These are phyloP conservation scores for Bucorvus abyssinicus DNA, from an alignment of 2,797 vertebrate genomes.

Conservation along the genomic window DNA sequence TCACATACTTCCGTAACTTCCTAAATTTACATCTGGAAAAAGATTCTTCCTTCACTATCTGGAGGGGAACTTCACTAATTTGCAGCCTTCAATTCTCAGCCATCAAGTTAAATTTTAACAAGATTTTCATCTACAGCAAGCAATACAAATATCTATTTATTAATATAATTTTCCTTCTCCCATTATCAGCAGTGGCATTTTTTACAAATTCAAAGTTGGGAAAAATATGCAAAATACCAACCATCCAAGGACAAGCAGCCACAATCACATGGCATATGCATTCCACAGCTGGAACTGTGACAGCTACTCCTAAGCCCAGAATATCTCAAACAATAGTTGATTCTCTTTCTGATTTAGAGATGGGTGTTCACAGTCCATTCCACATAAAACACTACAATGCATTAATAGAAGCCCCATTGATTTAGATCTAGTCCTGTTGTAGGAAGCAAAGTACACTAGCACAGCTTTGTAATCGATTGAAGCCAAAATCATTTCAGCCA, in stretches of 20 bases:
- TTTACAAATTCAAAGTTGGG: not conserved
- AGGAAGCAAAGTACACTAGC: not conserved
- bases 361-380: not conserved
- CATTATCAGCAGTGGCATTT: not conserved
- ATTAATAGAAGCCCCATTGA: not conserved
- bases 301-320: not conserved
- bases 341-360: not conserved
- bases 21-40: not conserved
- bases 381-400: not conserved
- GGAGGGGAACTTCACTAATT: not conserved
- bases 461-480: not conserved
- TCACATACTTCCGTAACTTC: not conserved
- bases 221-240: not conserved
- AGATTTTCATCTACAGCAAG: not conserved
- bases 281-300: not conserved
- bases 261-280: not conserved
- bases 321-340: not conserved
- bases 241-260: not conserved
- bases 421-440: not conserved
- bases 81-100: not conserved
- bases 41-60: not conserved
- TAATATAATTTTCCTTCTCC: not conserved
- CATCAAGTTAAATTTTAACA: not conserved
- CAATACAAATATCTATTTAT: not conserved
- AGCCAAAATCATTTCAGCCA: not conserved